Evolutionary conservation across 2,797 vertebrate species (phyloP), one percentile per base, ranked within the genome.

Genomic region (Agapornis canus): DNA sequence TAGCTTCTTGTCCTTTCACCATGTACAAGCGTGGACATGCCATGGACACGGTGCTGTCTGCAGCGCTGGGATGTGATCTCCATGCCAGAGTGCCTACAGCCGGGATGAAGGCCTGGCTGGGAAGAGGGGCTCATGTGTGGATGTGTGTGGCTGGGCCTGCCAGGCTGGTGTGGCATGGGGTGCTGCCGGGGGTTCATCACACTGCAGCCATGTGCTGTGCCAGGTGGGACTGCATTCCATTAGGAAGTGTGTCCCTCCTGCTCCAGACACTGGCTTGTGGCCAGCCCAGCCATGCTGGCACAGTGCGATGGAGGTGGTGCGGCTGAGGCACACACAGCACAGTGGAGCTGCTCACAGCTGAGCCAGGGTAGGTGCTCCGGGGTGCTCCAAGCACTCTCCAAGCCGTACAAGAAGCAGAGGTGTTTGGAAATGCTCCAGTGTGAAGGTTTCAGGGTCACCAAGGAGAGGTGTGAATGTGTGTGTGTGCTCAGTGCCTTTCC

Each of bases 251-350:
- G 91, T 87, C 0, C 2, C 72, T 93, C 57, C 72, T 52, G 87
- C 79, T 94, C 82, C 79, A 82, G 85, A 59, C 3, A 3, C 84
- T 92, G 95, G 89, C 92, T 93, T 0, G 0, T 5, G 2, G 84
- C 94, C 94, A 94, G 75, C 48, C 78, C 87, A 63, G 60, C 75
- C 13, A 0, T 48, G 79, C 39, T 0, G 3, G 51, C 40, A 19
- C 4, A 0, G n/a, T 0, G 6, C 0, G 0, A 37, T 29, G 70
- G 83, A 19, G 23, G 81, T 82, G 87, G n/a, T 7, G 3, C 0
- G 2, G 68, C 39, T 0, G 2, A 59, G 37, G 32, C 39, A 23
- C 19, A 0, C 0, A 4, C 37, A 1, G 9, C 11, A n/a, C 54
- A 20, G 51, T 0, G 13, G 82, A 43, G 31, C 82, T 68, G 48